Base-by-base conservation (phyloP, 1,140 invertebrate genomes). In the Pachyrhynchus sulphureomaculatus region DNA sequence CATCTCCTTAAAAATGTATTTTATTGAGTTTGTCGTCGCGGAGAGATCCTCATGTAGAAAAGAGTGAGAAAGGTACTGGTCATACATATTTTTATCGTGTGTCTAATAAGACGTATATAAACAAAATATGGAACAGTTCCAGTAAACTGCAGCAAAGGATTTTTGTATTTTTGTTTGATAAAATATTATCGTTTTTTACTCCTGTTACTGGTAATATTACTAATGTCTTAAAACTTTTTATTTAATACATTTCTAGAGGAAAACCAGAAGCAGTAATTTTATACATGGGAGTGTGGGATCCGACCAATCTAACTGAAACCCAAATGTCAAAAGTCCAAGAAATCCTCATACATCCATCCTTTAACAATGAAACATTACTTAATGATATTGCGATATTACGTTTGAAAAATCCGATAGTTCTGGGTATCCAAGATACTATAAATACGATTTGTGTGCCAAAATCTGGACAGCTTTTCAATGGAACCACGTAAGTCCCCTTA, bases 321-420 rank as follows among this genome's bases (percentile, higher is more conserved):
- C 69, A 69, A 37, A 64, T 20, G 32, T 49, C 62, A 20, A 49
- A 52, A 20, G 67, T 66, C 10, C 34, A 65, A 41, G 29, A 47
- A 26, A 58, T 66, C 10, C 12, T 39, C 17, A 39, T 82, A 6
- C 84, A 89, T 69, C 79, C 81, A 0, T 60, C 77, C 15, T 90
- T 82, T 71, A 79, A 81, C 39, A 53, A 76, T 0, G 49, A 65
- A 0, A 85, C 80, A 52, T 69, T 84, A 1, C 75, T 80, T 4
- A 84, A 87, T 65, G 86, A 90, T 61, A 71, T 90, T 10, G 87
- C 87, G n/a, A 65, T 90, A 0, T 64, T 90, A 12, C 77, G 76
- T 26, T 64, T 87, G 0, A 68, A 77, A 1, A 72, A 81, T 8
- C 78, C 80, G 10, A 76, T 86, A 1, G 63, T 74, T 1, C 44